A percentile compares a stretch with the other conserved stretches of the same genome.
Conservation (phyloP, 2,113 vertebrate genomes). For the Lethenteron camtschaticum region DNA sequence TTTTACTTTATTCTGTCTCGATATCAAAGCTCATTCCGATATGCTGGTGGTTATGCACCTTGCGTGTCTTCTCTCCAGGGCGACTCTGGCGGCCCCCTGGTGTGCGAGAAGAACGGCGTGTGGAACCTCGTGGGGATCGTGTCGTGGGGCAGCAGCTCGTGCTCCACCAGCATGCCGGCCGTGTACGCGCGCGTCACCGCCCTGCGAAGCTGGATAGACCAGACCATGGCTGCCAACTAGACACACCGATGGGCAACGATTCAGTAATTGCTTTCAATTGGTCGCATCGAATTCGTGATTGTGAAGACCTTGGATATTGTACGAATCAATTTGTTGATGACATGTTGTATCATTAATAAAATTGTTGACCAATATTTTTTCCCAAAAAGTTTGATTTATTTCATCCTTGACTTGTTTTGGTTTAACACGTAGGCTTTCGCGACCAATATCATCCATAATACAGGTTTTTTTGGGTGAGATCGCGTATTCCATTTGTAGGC, state of each 20-base stretch:
- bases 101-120: neutral
- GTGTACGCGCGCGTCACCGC: constrained; percentile 7
- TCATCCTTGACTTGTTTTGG: no score
- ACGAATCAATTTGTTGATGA: no score
- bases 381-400: no score
- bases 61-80: constrained; percentile 9
- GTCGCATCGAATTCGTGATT: no score
- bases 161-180: neutral
- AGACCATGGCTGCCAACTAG: constrained; percentile 7
- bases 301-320: no score
- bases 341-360: no score
- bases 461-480: no score
- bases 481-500: no score
- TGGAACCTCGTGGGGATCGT: constrained; percentile 8
- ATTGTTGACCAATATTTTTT: no score
- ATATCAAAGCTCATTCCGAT: neutral
- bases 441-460: no score
- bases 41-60: neutral
- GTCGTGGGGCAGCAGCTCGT: constrained; percentile 10
- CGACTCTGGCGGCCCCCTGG: constrained; percentile 7
- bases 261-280: neutral
- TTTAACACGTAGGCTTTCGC: no score
- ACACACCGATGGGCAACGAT: neutral
- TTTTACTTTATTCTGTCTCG: neutral
- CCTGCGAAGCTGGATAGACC: constrained; percentile 2